phyloP scores from a whole-genome alignment of 2,888 invertebrate species.

The Serrognathus titanus region DNA sequence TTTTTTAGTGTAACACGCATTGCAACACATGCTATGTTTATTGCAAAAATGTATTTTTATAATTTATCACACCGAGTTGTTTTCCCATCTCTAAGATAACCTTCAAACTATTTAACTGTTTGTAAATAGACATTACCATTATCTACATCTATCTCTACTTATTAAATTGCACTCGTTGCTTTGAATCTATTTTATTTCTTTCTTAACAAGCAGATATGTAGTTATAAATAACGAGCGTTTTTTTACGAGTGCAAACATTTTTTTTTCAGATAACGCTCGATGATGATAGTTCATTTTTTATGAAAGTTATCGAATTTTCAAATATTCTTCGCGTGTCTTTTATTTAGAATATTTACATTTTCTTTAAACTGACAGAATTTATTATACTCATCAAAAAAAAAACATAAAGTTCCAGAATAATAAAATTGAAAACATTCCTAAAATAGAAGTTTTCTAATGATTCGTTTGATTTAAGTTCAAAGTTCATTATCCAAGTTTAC shows the following conservation, averaged over 20 bases:
- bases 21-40: slow-evolving; percentile 13
- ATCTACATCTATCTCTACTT: slow-evolving; percentile 15
- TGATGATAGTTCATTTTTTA: no score
- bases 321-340: no score
- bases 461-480: no score
- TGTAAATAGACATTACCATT: slow-evolving; percentile 16
- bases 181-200: slow-evolving; percentile 17
- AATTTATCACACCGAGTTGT: slow-evolving; percentile 16
- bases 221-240: slow-evolving; percentile 6
- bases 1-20: background rate
- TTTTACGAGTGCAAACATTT: background rate
- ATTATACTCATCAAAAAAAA: no score
- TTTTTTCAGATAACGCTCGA: no score
- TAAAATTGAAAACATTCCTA: no score
- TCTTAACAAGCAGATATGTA: slow-evolving; percentile 12
- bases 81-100: slow-evolving; percentile 25
- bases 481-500: no score
- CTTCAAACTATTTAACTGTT: slow-evolving; percentile 24
- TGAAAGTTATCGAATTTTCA: no score
- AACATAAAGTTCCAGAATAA: no score
- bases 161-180: slow-evolving; percentile 16
- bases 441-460: no score
- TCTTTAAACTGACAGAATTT: no score
- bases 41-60: slow-evolving; percentile 18
- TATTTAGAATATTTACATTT: no score